Conservation (phyloP, 2,888 invertebrate species). For the Philereme transversata region DNA sequence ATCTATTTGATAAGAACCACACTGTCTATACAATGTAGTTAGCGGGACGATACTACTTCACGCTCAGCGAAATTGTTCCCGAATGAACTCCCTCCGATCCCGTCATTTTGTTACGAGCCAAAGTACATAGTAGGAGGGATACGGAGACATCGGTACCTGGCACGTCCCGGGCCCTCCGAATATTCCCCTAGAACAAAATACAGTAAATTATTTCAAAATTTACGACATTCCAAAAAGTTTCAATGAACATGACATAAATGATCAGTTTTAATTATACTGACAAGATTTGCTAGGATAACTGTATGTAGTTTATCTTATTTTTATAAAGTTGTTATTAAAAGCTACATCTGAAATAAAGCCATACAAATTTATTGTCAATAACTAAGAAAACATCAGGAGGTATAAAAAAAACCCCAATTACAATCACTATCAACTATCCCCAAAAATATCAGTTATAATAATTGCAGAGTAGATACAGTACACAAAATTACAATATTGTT, state of each 20-base stretch:
- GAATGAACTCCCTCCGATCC: conserved; percentile 58
- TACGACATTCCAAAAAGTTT: not conserved
- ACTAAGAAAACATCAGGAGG: not conserved
- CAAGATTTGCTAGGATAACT: too few relatives aligned
- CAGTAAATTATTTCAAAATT: not conserved
- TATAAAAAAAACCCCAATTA: not conserved
- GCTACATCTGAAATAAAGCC: not conserved
- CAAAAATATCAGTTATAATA: conserved; percentile 19
- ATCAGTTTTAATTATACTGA: too few relatives aligned
- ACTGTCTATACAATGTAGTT: conserved; percentile 24
- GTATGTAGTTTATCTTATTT: not conserved
- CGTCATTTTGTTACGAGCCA: conserved; percentile 62
- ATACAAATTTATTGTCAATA: not conserved
- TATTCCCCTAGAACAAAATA: conserved; percentile 47
- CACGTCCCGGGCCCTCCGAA: conserved; percentile 57
- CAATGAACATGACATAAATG: not conserved
- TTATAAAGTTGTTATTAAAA: not conserved
- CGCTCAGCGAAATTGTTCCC: conserved; percentile 44
- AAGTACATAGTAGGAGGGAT: conserved; percentile 58
- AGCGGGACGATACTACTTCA: conserved; percentile 40
- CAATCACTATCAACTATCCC: not conserved
- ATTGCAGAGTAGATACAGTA: conserved; percentile 9
- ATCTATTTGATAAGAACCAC: conserved; percentile 34
- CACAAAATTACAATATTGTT: conserved; percentile 31
- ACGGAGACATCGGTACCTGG: conserved; percentile 62